These are phyloP conservation scores for Boloria selene DNA, from an alignment of 2,888 invertebrate species.

Conservation along the genomic window DNA sequence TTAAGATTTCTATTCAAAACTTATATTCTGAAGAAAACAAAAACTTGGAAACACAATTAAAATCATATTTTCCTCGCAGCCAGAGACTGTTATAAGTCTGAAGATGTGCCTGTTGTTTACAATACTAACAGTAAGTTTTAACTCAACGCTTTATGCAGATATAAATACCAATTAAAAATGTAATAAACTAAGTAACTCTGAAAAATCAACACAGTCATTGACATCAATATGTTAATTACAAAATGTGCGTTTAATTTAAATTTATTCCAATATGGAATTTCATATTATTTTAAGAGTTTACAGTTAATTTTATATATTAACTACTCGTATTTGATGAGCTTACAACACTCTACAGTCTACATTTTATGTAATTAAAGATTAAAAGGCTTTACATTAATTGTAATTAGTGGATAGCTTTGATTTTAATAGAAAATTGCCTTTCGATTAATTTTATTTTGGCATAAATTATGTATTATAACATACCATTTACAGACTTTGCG, in stretches of 20 bases:
- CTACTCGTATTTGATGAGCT: no score
- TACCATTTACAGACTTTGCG: slow-evolving; percentile 15
- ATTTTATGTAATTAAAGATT: slow-evolving; percentile 4
- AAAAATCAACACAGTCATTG: no score
- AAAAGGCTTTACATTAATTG: slow-evolving; percentile 14
- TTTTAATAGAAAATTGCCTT: slow-evolving; percentile 6
- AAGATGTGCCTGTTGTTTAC: neutral
- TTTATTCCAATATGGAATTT: no score
- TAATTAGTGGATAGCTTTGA: neutral
- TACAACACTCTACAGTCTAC: slow-evolving; percentile 1
- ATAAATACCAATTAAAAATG: neutral
- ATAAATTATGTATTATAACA: slow-evolving; percentile 11
- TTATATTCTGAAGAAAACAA: no score
- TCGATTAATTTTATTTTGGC: neutral
- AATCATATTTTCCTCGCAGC: neutral
- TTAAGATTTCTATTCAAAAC: neutral
- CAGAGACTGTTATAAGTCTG: neutral
- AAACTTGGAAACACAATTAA: no score
- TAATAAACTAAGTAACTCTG: neutral
- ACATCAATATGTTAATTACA: no score
- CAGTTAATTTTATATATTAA: no score
- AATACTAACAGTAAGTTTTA: neutral
- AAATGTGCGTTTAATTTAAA: no score
- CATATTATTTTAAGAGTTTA: no score
- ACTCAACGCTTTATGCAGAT: neutral